phyloP scores from a whole-genome alignment of 2,113 vertebrate genomes.

The Ancistrus triradiatus region DNA sequence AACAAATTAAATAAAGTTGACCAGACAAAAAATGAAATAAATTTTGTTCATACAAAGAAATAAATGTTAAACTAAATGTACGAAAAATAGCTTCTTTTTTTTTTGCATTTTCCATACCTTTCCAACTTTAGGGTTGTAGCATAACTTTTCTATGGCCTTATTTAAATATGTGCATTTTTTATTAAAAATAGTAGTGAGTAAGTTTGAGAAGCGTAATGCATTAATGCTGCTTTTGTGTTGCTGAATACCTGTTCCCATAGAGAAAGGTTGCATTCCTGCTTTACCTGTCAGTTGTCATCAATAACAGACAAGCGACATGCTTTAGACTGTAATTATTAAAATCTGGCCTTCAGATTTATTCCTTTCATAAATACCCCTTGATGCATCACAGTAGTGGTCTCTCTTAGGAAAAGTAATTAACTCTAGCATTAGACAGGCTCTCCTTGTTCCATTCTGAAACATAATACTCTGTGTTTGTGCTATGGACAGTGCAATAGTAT shows the following conservation, averaged over 20 bases:
- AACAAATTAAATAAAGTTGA: too few relatives aligned
- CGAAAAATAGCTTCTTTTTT: too few relatives aligned
- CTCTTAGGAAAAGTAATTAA: constrained; percentile 39
- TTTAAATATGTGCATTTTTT: too few relatives aligned
- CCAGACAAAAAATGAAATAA: too few relatives aligned
- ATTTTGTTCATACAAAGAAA: too few relatives aligned
- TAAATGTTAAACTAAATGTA: too few relatives aligned
- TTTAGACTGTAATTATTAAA: constrained; percentile 41
- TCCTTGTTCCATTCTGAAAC: constrained; percentile 46
- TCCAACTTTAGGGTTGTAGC: too few relatives aligned
- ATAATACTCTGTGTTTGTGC: constrained; percentile 8
- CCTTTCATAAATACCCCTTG: constrained; percentile 35
- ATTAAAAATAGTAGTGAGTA: too few relatives aligned
- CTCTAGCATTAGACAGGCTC: constrained; percentile 32
- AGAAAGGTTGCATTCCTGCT: constrained; percentile 33
- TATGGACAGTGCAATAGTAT: background rate
- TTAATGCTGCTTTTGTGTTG: constrained; percentile 8
- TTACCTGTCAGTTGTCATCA: constrained; percentile 35
- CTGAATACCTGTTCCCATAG: constrained; percentile 15
- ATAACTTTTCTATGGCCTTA: too few relatives aligned
- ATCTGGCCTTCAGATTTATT: constrained; percentile 25
- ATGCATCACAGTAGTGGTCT: constrained; percentile 32
- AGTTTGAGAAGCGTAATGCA: constrained; percentile 22
- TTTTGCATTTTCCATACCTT: too few relatives aligned
- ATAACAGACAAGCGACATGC: constrained; percentile 22